Conservation (phyloP, 2,113 vertebrate genomes). For the Sphyrna mokarran region DNA sequence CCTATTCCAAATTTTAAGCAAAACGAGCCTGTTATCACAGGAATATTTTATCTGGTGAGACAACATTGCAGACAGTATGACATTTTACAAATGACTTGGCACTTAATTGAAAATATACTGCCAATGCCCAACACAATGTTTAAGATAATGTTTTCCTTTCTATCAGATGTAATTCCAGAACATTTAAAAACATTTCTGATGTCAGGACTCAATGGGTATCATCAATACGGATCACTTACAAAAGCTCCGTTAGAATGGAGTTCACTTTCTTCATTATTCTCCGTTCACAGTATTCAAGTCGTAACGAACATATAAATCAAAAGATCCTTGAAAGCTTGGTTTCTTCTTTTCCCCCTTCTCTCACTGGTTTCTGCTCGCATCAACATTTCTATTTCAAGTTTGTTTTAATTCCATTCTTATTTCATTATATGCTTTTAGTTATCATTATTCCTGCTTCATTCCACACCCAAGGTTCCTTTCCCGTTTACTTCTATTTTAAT, state of each 20-base stretch:
- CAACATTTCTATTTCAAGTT: not conserved
- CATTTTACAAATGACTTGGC: not conserved
- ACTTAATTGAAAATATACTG: not conserved
- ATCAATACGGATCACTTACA: not conserved
- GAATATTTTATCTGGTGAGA: not conserved
- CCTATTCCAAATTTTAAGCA: not conserved
- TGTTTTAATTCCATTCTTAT: not conserved
- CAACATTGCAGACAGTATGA: not conserved
- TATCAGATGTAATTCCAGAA: not conserved
- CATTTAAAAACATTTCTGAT: not conserved
- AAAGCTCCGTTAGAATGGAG: not conserved
- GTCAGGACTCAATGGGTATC: not conserved
- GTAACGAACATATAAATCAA: not conserved
- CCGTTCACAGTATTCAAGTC: not conserved
- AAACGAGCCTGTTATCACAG: not conserved
- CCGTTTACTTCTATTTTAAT: not conserved
- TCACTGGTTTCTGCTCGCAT: not conserved
- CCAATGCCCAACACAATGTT: not conserved
- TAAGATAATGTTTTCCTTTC: not conserved
- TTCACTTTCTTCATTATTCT: not conserved
- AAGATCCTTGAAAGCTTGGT: not conserved
- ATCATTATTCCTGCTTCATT: not conserved
- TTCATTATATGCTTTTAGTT: not conserved
- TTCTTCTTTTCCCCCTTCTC: not conserved
- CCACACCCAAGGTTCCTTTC: not conserved